phyloP scores from a whole-genome alignment of 1,140 invertebrate species.

The Oedothorax gibbosus region DNA sequence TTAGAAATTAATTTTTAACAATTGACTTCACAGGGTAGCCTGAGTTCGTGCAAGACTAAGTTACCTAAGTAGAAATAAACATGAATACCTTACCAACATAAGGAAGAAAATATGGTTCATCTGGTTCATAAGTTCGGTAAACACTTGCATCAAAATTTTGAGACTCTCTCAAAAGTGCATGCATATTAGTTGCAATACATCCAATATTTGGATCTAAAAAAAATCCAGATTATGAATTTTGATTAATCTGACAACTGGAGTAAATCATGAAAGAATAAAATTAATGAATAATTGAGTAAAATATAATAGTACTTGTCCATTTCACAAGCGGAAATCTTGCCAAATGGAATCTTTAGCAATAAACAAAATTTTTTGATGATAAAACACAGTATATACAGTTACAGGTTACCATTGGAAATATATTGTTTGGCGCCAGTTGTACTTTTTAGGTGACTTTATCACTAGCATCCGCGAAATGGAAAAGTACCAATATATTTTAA shows the following conservation, averaged over 20 bases:
- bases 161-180: slow-evolving; percentile 63
- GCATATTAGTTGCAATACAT: slow-evolving; percentile 60
- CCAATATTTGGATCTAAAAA: slow-evolving; percentile 70
- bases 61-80: not conserved
- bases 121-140: slow-evolving; percentile 71
- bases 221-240: slow-evolving; percentile 32
- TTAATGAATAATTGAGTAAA: not conserved
- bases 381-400: no score
- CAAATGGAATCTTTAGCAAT: no score
- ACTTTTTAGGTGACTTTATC: not conserved
- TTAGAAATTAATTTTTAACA: not conserved
- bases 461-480: not conserved
- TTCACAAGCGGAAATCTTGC: not conserved
- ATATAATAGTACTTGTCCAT: not conserved
- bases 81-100: slow-evolving; percentile 78
- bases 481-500: not conserved
- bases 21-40: not conserved
- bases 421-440: not conserved
- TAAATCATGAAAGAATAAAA: no score
- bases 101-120: slow-evolving; percentile 76
- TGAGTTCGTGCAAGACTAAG: not conserved
- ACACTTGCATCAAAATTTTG: slow-evolving; percentile 78
- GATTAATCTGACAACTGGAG: no score
- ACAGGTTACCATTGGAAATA: no score
- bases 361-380: no score